Evolutionary conservation across 1,140 invertebrate genomes (phyloP), one percentile per base, ranked within the genome.

Genomic region (Drosophila nigrodunni): DNA sequence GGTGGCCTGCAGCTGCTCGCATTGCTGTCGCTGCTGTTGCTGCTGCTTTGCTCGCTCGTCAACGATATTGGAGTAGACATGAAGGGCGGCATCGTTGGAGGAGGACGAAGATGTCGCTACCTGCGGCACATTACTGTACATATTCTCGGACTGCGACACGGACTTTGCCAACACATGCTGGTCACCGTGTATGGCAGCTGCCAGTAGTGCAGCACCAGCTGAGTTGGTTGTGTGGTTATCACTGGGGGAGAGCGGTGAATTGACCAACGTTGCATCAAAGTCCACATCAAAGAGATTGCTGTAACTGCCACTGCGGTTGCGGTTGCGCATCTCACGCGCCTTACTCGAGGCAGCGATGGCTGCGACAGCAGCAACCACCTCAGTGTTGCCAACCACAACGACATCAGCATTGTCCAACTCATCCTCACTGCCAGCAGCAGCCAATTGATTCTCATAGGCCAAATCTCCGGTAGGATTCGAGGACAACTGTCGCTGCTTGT

Each of bases 61-160:
- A 3, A 92, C 90, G 43, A 92, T 74, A 64, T 92, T 92, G 15
- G 92, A 92, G 74, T 92, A 92, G 13, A 92, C 89, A 69, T 92
- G 92, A 7, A 92, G 72, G 2, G 70, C 72, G 11, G 90, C 44
- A 58, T 90, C 82, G 7, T 58, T 61, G 13, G 7, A 47, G 49
- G 35, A 13, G 3, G 7, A 47, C 52, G 35, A 13, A 4, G 52
- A 10, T 34, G n/a, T 52, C 2, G 52, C 71, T 46, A 71, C 72
- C 43, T 73, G 77, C 3, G 83, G 80, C 74, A 92, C 81, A 77
- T 92, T 92, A 71, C 89, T 91, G 68, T 92, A 92, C 75, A 92
- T 86, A 60, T 92, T 92, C 69, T 92, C 92, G 4, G 80, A 60
- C 65, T 92, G 88, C 1, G 85, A 77, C 8, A 78, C 64, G 8